phyloP scores from a whole-genome alignment of 2,797 vertebrate genomes.

The Percopsis omiscomaycus region DNA sequence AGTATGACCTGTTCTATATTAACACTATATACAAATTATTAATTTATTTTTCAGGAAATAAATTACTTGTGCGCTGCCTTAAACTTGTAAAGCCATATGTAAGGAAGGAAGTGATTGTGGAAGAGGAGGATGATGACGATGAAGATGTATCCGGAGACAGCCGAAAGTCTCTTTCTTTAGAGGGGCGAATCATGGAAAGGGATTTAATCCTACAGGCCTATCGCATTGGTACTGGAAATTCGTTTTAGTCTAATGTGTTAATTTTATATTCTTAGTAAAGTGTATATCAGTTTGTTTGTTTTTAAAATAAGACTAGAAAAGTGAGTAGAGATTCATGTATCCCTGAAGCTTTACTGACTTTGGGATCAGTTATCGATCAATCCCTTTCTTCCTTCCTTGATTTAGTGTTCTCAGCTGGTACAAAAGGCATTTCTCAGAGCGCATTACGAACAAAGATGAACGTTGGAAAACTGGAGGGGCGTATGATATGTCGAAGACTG shows the following conservation, averaged over 20 bases:
- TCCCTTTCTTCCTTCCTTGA: slow-evolving; percentile 24
- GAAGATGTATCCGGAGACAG: slow-evolving; percentile 77
- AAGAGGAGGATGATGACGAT: slow-evolving; percentile 82
- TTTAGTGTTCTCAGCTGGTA: slow-evolving; percentile 86
- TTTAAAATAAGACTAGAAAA: background rate
- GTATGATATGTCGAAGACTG: slow-evolving; percentile 89
- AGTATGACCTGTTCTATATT: too few species aligned
- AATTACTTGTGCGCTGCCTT: slow-evolving; percentile 86
- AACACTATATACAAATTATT: too few species aligned
- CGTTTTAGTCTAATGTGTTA: background rate
- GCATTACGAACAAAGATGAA: slow-evolving; percentile 83
- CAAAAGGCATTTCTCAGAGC: slow-evolving; percentile 87
- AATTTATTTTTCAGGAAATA: slow-evolving; percentile 75
- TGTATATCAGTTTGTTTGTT: too few species aligned
- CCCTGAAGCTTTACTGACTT: background rate
- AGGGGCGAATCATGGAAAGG: slow-evolving; percentile 84
- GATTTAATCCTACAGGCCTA: slow-evolving; percentile 91
- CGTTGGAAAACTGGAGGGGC: slow-evolving; percentile 88
- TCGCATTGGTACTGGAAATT: slow-evolving; percentile 80
- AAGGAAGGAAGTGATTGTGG: slow-evolving; percentile 70
- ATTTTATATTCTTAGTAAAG: background rate
- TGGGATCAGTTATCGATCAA: background rate
- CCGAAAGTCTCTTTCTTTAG: slow-evolving; percentile 64
- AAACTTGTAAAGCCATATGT: slow-evolving; percentile 86
- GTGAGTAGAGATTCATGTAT: background rate